Evolutionary conservation across 1,140 invertebrate species (phyloP).

Genomic region (Hermatobates lingyangjiaoensis): DNA sequence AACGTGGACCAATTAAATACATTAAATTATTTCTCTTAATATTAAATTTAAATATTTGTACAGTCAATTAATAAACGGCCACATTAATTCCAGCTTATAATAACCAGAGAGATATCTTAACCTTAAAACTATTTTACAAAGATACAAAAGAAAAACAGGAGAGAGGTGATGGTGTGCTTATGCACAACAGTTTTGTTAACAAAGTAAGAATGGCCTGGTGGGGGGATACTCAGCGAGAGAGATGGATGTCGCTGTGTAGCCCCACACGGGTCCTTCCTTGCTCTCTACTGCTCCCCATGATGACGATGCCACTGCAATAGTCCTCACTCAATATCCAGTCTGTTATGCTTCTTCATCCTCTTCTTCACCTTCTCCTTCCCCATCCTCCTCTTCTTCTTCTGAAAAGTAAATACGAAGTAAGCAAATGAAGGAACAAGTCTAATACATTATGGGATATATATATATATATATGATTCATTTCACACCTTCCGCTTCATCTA

Average conservation of each 20-base stretch:
- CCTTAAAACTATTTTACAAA: slow-evolving; percentile 13
- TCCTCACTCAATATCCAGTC: slow-evolving; percentile 12
- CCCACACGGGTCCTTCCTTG: background rate
- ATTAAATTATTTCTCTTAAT: background rate
- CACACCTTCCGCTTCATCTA: slow-evolving; percentile 30
- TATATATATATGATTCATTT: background rate
- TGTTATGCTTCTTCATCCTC: slow-evolving; percentile 34
- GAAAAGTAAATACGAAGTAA: slow-evolving; percentile 24
- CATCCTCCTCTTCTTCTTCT: slow-evolving; percentile 32
- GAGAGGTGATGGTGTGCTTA: background rate
- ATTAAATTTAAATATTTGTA: slow-evolving; percentile 13
- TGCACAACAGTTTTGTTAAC: background rate
- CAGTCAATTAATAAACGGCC: slow-evolving; percentile 10
- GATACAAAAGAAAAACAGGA: slow-evolving; percentile 9
- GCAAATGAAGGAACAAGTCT: background rate
- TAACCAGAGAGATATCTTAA: slow-evolving; percentile 12
- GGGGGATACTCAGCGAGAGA: background rate
- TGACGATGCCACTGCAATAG: slow-evolving; percentile 1
- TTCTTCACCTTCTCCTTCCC: slow-evolving; percentile 36
- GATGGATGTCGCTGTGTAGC: slow-evolving; percentile 1
- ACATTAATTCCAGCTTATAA: slow-evolving; percentile 11
- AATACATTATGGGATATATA: background rate
- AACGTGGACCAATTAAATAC: background rate
- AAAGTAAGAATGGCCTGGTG: background rate
- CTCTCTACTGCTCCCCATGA: background rate